A percentile compares a stretch with the other conserved stretches of the same genome.
phyloP scores from a whole-genome alignment of 2,888 invertebrate species.

The Philopedon plagiatum region DNA sequence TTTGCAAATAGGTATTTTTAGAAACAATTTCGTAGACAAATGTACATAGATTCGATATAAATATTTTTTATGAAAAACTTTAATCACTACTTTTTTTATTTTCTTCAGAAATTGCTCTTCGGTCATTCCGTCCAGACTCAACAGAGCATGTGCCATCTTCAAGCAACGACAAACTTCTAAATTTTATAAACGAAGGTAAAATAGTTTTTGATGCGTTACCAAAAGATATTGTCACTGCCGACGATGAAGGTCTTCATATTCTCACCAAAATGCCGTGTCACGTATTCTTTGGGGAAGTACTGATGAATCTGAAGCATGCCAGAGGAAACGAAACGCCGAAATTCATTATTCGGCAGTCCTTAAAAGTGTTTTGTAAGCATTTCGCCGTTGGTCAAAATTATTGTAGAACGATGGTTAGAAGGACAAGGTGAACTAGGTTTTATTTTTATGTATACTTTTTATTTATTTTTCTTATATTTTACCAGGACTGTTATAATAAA shows the following conservation, averaged over 20 bases:
- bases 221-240: conserved; percentile 63
- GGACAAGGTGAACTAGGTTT: background rate
- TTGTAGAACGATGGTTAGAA: conserved; percentile 54
- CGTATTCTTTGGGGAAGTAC: conserved; percentile 67
- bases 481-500: conserved; percentile 4
- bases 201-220: conserved; percentile 56
- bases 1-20: no score
- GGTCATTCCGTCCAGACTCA: background rate
- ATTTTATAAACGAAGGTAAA: conserved; percentile 53
- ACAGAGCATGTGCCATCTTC: background rate
- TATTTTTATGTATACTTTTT: conserved; percentile 17
- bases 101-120: background rate
- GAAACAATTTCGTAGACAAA: no score
- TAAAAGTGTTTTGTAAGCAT: conserved; percentile 62
- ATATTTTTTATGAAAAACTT: no score
- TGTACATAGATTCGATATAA: no score
- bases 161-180: conserved; percentile 39
- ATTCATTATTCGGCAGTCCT: conserved; percentile 57
- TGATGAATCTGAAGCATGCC: conserved; percentile 60
- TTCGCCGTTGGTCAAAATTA: conserved; percentile 60
- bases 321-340: conserved; percentile 52
- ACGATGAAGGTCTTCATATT: conserved; percentile 66
- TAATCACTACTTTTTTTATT: no score
- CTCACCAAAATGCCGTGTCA: conserved; percentile 67
- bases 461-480: conserved; percentile 28